Percentiles rank a stretch among this genome's conserved stretches.
Evolutionary conservation across 2,797 vertebrate genomes (phyloP).

Genomic region (Eptatretus atami): DNA sequence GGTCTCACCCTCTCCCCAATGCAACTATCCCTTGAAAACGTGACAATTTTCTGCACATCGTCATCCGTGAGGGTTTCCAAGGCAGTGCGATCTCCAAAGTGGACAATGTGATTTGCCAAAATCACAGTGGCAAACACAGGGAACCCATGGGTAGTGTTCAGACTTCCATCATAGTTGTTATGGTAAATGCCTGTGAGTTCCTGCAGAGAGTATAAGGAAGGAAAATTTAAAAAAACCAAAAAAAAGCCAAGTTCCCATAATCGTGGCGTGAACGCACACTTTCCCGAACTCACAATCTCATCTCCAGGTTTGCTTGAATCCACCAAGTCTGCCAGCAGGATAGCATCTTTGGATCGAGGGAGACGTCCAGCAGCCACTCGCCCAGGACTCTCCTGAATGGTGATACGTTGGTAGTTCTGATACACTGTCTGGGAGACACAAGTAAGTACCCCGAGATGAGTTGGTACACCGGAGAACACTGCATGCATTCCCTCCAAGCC

Average conservation of each 20-base stretch:
- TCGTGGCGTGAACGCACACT: not conserved
- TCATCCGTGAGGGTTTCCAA: conserved; percentile 64
- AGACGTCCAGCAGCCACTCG: conserved; percentile 71
- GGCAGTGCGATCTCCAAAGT: conserved; percentile 46
- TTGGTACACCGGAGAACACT: too few relatives aligned
- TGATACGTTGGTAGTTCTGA: conserved; percentile 93
- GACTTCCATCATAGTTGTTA: conserved; percentile 86
- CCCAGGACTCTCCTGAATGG: conserved; percentile 76
- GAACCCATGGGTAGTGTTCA: conserved; percentile 74
- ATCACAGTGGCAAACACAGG: conserved; percentile 85
- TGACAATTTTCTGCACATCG: conserved; percentile 50
- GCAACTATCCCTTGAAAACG: conserved; percentile 63
- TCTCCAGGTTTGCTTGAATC: conserved; percentile 84
- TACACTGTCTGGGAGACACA: conserved; percentile 38
- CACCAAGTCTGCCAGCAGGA: conserved; percentile 64
- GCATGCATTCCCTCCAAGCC: too few relatives aligned
- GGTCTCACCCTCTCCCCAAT: conserved; percentile 50
- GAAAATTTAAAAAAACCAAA: not conserved
- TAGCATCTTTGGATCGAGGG: conserved; percentile 77
- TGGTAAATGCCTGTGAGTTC: conserved; percentile 87
- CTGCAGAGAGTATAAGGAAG: conserved; percentile 15
- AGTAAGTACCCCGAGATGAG: too few relatives aligned
- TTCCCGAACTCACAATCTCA: conserved; percentile 42
- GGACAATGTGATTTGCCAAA: conserved; percentile 60
- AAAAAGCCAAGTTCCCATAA: not conserved